phyloP scores from a whole-genome alignment of 92 coral and sea anemone species.

The Galaxea fascicularis region DNA sequence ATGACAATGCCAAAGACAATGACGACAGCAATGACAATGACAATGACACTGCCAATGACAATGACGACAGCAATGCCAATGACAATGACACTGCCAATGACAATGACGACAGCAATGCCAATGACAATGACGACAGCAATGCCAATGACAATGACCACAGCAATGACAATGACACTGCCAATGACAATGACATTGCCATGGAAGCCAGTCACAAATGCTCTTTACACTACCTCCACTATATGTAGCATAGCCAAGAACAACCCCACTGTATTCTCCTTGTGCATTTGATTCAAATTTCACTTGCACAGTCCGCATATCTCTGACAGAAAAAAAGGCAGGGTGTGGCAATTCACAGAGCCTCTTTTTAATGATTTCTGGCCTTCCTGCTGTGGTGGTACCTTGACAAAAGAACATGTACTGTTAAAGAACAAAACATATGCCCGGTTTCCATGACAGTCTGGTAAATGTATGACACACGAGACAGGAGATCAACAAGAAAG shows the following conservation, averaged over 20 bases:
- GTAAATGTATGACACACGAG: neutral
- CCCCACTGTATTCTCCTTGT: neutral
- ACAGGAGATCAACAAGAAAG: no score
- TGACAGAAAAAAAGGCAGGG: neutral
- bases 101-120: neutral
- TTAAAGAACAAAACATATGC: neutral
- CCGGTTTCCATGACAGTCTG: neutral
- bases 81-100: neutral
- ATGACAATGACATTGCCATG: no score
- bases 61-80: neutral
- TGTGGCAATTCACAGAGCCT: constrained; percentile 2
- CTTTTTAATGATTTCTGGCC: neutral
- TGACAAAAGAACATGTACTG: neutral
- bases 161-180: no score
- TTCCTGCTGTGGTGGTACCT: constrained; percentile 21
- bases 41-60: neutral
- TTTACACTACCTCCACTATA: constrained; percentile 2
- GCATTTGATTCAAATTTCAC: neutral
- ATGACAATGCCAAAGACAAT: neutral
- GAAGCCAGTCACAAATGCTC: neutral
- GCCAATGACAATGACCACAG: no score
- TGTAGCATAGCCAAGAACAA: constrained; percentile 12
- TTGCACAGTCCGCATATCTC: neutral
- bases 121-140: neutral
- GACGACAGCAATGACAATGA: neutral